These are phyloP conservation scores for Buphagus erythrorhynchus DNA, from an alignment of 2,797 vertebrate species.

Conservation along the genomic window DNA sequence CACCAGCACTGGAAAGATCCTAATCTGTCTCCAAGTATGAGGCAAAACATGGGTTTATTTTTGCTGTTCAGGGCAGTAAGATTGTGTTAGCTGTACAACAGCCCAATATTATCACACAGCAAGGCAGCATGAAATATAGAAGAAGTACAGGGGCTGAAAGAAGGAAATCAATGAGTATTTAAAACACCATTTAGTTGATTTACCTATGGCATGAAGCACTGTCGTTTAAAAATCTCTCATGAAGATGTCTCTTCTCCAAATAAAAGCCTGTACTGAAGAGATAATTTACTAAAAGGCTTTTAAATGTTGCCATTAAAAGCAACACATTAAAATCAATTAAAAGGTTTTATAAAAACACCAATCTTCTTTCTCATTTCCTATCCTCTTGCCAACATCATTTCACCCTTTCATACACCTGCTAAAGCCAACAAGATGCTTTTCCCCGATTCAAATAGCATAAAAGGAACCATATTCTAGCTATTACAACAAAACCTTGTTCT, in stretches of 20 bases:
- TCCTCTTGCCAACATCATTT: not conserved
- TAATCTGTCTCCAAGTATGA: not conserved
- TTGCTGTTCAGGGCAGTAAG: not conserved
- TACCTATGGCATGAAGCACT: not conserved
- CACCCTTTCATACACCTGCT: not conserved
- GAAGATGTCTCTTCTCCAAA: not conserved
- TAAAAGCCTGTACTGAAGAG: not conserved
- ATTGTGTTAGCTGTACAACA: not conserved
- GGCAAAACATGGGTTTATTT: not conserved
- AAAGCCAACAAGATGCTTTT: not conserved
- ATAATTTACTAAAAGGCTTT: slow-evolving; percentile 50
- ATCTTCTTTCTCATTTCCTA: not conserved
- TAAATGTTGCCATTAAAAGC: slow-evolving; percentile 37
- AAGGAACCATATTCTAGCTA: not conserved
- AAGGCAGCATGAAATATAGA: not conserved
- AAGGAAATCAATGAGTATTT: slow-evolving; percentile 31
- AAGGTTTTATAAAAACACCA: slow-evolving; percentile 22
- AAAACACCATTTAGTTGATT: slow-evolving; percentile 46
- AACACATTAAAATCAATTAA: slow-evolving; percentile 55
- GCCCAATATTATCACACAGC: not conserved
- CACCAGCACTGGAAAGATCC: not conserved
- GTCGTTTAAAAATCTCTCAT: slow-evolving; percentile 25
- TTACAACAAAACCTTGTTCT: not conserved
- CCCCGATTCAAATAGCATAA: not conserved
- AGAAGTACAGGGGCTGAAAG: not conserved